Conservation (phyloP, 1,140 invertebrate species). For the Euura lappo region DNA sequence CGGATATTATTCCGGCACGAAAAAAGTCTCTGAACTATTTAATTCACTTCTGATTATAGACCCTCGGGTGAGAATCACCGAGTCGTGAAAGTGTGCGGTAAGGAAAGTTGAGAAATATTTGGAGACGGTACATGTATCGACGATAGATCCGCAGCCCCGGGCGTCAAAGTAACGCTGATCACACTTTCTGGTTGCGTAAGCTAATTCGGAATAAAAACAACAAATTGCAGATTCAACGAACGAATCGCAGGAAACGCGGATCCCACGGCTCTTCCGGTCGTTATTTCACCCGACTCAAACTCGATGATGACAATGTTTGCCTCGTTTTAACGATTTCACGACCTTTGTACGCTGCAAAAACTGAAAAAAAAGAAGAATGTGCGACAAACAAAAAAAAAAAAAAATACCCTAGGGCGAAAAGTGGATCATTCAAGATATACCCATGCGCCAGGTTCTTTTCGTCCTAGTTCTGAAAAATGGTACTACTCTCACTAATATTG, state of each 20-base stretch:
- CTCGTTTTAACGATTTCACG: not conserved
- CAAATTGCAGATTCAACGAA: not conserved
- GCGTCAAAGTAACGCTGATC: not conserved
- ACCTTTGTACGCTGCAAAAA: too few relatives aligned
- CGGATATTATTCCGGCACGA: too few relatives aligned
- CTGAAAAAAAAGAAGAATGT: too few relatives aligned
- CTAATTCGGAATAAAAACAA: not conserved
- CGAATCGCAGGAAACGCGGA: conserved; percentile 9
- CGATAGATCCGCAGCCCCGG: not conserved
- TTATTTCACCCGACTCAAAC: conserved; percentile 15
- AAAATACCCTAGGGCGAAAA: too few relatives aligned
- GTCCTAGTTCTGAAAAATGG: too few relatives aligned
- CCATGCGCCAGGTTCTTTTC: too few relatives aligned
- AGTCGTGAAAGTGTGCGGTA: not conserved
- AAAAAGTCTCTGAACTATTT: too few relatives aligned
- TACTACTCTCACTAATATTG: too few relatives aligned
- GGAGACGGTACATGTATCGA: not conserved
- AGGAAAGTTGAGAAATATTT: not conserved
- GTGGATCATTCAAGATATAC: too few relatives aligned
- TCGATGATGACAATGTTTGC: conserved; percentile 29
- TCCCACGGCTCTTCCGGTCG: conserved; percentile 29
- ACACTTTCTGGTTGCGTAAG: not conserved
- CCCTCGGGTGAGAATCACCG: not conserved
- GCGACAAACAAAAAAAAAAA: too few relatives aligned
- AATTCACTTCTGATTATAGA: not conserved